phyloP scores from a whole-genome alignment of 2,113 vertebrate species.

The Gallinago media region DNA sequence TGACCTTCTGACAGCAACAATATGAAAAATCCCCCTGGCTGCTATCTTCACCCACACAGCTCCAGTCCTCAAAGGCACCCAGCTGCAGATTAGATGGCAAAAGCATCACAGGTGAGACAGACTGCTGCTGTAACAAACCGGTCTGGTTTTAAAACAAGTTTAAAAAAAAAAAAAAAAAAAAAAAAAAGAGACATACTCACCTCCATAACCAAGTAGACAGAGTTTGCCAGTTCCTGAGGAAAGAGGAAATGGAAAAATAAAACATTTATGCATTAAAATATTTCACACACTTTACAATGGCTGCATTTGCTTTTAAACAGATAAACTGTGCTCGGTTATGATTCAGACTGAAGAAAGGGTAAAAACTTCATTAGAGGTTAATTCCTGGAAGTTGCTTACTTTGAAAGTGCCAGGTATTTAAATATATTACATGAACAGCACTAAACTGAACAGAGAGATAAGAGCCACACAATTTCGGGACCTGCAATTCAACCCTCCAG shows the following conservation, averaged over 20 bases:
- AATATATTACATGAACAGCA: neutral
- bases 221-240: conserved; percentile 91
- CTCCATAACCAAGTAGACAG: conserved; percentile 99
- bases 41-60: neutral
- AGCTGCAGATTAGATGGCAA: neutral
- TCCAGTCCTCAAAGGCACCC: neutral
- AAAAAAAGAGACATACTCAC: conserved; percentile 73
- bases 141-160: neutral
- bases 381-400: neutral
- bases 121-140: neutral
- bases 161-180: neutral
- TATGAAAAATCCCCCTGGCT: neutral
- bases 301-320: neutral
- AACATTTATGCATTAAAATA: neutral
- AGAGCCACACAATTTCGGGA: neutral
- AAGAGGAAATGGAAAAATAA: neutral
- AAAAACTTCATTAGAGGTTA: neutral
- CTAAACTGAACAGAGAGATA: neutral
- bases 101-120: neutral
- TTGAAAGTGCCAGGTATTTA: neutral
- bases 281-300: neutral
- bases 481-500: neutral
- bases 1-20: neutral
- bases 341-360: neutral
- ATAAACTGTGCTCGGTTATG: neutral